These are phyloP conservation scores for Trachelus troglodyta DNA, from an alignment of 2,888 invertebrate genomes.

Conservation along the genomic window DNA sequence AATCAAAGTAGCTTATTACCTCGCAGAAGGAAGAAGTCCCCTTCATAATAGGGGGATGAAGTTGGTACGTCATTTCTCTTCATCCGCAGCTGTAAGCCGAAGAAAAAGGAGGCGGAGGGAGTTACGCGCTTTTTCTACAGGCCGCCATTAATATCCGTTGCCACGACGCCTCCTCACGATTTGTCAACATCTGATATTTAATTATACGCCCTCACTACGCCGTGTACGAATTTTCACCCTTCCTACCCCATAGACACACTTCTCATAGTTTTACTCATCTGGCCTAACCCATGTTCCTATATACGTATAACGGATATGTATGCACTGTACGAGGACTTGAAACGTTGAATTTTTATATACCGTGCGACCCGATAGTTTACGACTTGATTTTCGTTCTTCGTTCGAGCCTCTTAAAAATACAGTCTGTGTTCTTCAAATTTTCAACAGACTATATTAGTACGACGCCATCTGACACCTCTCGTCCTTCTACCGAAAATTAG, in stretches of 20 bases:
- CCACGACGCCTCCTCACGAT: conserved; percentile 64
- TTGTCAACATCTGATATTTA: conserved; percentile 67
- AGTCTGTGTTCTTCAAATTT: background rate
- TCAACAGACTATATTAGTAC: background rate
- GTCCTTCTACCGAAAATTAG: conserved; percentile 36
- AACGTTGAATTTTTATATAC: too few species aligned
- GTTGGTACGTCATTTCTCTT: conserved; percentile 62
- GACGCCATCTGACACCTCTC: background rate
- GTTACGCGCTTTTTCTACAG: conserved; percentile 61
- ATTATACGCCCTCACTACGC: conserved; percentile 55
- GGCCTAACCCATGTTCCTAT: too few species aligned
- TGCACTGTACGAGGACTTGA: background rate
- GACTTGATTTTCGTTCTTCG: background rate
- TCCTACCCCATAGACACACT: too few species aligned
- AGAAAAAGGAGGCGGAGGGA: conserved; percentile 34
- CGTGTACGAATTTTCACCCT: too few species aligned
- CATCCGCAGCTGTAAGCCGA: conserved; percentile 57
- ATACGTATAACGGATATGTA: too few species aligned
- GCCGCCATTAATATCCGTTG: conserved; percentile 66
- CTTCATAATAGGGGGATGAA: conserved; percentile 44
- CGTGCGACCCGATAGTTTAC: background rate
- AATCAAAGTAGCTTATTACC: too few species aligned
- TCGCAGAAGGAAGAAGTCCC: conserved; percentile 37
- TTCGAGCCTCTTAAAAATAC: too few species aligned
- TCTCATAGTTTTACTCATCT: too few species aligned